Percentiles rank a stretch among this genome's conserved stretches.
Evolutionary conservation across 2,888 invertebrate genomes (phyloP).

Genomic region (Spisula solida): DNA sequence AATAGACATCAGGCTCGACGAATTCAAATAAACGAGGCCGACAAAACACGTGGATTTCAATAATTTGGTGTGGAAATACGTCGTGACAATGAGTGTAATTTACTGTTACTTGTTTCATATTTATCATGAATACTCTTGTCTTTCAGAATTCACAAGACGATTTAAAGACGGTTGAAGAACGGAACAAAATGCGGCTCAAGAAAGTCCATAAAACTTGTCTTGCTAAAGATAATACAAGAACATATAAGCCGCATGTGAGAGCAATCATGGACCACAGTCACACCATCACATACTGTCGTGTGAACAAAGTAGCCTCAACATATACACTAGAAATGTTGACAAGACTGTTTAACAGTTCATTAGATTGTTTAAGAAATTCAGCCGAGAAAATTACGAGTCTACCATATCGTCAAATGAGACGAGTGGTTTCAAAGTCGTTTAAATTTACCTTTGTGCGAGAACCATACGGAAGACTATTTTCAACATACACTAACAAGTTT

Average conservation of each 20-base stretch:
- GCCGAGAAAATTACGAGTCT: neutral
- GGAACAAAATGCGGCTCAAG: neutral
- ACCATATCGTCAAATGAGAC: slow-evolving; percentile 5
- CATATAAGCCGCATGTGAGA: neutral
- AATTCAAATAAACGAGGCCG: too few relatives aligned
- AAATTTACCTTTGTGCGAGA: slow-evolving; percentile 26
- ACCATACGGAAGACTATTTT: slow-evolving; percentile 31
- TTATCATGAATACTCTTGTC: too few relatives aligned
- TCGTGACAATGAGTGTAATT: too few relatives aligned
- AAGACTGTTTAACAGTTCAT: neutral
- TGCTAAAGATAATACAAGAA: neutral
- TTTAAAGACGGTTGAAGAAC: neutral
- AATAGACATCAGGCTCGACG: too few relatives aligned
- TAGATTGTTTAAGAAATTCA: neutral
- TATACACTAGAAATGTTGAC: neutral
- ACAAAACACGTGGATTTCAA: too few relatives aligned
- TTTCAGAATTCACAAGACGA: too few relatives aligned
- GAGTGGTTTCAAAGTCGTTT: neutral
- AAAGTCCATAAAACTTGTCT: neutral
- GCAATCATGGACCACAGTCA: neutral
- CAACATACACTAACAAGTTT: slow-evolving; percentile 32
- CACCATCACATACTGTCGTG: neutral
- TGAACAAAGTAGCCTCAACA: slow-evolving; percentile 16
- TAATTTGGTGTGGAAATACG: too few relatives aligned
- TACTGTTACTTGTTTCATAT: too few relatives aligned